Evolutionary conservation across 2,113 vertebrate genomes (phyloP).

Genomic region (Toxotes chatareus): DNA sequence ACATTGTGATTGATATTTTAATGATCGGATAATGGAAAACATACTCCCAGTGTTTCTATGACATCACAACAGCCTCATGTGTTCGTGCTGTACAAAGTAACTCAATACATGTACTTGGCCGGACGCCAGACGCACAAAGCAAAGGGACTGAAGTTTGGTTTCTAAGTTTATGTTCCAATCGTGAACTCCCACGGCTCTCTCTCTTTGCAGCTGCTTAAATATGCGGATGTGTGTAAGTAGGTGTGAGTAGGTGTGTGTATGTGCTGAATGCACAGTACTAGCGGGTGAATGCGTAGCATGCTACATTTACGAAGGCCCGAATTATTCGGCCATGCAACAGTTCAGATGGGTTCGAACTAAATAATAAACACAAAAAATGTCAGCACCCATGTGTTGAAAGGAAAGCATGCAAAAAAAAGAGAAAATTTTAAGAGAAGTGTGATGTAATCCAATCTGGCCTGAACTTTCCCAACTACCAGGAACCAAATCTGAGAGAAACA

Average conservation of each 20-base stretch:
- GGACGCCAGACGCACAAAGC: conserved; percentile 46
- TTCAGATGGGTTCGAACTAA: conserved; percentile 29
- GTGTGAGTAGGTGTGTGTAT: conserved; percentile 56
- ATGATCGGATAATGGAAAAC: conserved; percentile 63
- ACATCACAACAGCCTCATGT: conserved; percentile 63
- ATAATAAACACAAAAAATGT: conserved; percentile 33
- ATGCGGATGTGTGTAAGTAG: conserved; percentile 63
- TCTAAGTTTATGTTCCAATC: conserved; percentile 59
- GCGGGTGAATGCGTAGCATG: conserved; percentile 51
- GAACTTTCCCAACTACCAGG: conserved; percentile 52
- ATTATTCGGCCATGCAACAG: conserved; percentile 33
- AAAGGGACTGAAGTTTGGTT: conserved; percentile 55
- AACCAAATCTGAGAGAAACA: conserved; percentile 62
- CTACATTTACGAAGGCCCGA: conserved; percentile 36
- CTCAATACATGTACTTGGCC: conserved; percentile 52
- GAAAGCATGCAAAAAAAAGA: conserved; percentile 32
- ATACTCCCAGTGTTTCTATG: conserved; percentile 56
- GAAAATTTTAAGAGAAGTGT: conserved; percentile 40
- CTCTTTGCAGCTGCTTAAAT: conserved; percentile 58
- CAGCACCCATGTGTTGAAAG: conserved; percentile 2
- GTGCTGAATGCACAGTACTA: conserved; percentile 39
- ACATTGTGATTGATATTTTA: conserved; percentile 42
- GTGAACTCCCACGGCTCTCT: conserved; percentile 61
- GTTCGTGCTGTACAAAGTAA: conserved; percentile 54
- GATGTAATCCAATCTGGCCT: conserved; percentile 68